These are phyloP conservation scores for Erpornis zantholeuca DNA, from an alignment of 2,113 vertebrate genomes.

Conservation along the genomic window DNA sequence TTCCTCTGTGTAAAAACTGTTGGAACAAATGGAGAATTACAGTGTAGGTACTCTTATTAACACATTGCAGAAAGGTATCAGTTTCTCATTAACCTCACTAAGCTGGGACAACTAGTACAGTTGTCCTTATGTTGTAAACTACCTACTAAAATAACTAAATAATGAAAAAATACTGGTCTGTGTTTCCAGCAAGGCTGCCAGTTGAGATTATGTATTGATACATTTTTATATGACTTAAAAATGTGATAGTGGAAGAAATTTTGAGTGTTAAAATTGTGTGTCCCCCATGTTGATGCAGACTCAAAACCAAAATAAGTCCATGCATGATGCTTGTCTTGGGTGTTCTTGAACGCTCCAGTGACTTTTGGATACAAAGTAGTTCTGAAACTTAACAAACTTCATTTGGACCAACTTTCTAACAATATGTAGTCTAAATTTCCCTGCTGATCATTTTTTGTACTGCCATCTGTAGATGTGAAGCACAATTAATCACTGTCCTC, in stretches of 20 bases:
- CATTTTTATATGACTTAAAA: neutral
- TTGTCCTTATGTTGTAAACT: neutral
- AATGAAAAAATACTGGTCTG: neutral
- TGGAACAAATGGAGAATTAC: neutral
- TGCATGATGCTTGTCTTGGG: neutral
- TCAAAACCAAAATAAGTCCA: neutral
- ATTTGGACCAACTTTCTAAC: constrained; percentile 40
- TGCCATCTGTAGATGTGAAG: constrained; percentile 46
- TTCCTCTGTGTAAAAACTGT: neutral
- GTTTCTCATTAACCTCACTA: neutral
- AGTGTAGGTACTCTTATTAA: neutral
- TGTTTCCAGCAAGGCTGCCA: neutral
- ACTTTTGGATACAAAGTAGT: neutral
- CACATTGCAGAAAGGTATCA: neutral
- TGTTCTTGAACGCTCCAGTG: neutral
- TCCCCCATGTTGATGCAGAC: neutral
- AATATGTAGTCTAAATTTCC: constrained; percentile 52
- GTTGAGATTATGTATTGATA: neutral
- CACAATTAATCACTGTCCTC: constrained; percentile 46
- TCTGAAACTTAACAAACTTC: neutral
- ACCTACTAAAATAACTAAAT: neutral
- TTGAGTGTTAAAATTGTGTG: neutral
- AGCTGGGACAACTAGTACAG: neutral
- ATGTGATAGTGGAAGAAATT: neutral
- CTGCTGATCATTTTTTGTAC: constrained; percentile 44